These are phyloP conservation scores for Calcarius ornatus DNA, from an alignment of 2,113 vertebrate genomes.

Conservation along the genomic window DNA sequence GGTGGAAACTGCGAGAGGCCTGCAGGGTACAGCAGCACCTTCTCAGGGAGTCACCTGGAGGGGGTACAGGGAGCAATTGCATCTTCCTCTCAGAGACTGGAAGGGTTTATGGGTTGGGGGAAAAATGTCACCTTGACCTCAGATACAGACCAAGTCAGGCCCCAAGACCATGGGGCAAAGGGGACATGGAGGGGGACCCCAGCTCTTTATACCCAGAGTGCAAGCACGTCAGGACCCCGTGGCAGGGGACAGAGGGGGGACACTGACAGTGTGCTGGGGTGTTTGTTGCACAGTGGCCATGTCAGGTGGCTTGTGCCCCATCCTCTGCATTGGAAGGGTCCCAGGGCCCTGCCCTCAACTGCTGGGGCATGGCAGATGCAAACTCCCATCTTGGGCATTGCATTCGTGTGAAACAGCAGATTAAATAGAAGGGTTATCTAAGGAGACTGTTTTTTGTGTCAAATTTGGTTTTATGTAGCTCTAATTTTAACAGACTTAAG, in stretches of 20 bases:
- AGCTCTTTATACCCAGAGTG: rapidly evolving
- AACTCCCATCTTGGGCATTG: neutral
- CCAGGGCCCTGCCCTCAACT: neutral
- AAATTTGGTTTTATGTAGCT: neutral
- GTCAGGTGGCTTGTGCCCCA: neutral
- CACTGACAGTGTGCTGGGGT: neutral
- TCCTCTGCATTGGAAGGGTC: rapidly evolving
- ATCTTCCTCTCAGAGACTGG: neutral
- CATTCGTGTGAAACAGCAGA: rapidly evolving
- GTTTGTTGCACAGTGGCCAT: rapidly evolving
- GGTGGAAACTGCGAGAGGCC: neutral
- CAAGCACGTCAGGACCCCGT: rapidly evolving
- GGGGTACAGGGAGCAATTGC: neutral
- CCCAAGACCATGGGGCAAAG: no score
- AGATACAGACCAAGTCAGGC: no score
- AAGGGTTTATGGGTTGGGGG: rapidly evolving
- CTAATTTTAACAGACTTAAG: neutral
- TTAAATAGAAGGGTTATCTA: neutral
- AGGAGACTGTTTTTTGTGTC: neutral
- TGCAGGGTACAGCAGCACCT: neutral
- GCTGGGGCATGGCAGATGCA: neutral
- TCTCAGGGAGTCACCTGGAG: neutral
- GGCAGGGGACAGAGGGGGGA: neutral
- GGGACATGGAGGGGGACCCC: neutral
- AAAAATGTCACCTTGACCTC: neutral